Conservation (phyloP, 2,797 vertebrate species). For the Gallinago nigripennis region DNA sequence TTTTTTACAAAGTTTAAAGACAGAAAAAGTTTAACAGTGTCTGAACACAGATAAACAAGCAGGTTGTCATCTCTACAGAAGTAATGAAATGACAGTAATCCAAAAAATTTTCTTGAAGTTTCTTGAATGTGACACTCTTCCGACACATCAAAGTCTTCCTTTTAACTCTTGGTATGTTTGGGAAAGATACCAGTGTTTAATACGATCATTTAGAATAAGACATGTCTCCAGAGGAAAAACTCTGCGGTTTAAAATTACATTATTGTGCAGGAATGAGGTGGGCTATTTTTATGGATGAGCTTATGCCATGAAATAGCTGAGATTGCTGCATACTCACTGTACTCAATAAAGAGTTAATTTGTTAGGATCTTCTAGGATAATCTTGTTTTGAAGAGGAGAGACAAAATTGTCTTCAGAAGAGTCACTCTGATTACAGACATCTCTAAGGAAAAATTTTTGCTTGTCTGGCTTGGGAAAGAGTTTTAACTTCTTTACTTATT, state of each 20-base stretch:
- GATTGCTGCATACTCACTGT: not conserved
- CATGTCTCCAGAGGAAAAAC: not conserved
- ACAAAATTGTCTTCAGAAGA: constrained; percentile 20
- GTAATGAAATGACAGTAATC: not conserved
- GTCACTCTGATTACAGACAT: constrained; percentile 3
- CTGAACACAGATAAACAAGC: not conserved
- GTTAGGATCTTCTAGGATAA: not conserved
- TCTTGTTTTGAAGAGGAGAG: constrained; percentile 11
- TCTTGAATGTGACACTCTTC: not conserved
- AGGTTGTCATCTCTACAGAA: not conserved
- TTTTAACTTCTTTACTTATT: constrained; percentile 8
- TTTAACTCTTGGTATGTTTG: not conserved
- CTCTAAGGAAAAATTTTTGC: constrained; percentile 20
- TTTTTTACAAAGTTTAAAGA: not conserved
- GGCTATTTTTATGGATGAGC: constrained; percentile 20
- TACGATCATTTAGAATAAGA: not conserved
- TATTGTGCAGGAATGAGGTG: not conserved
- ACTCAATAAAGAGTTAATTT: constrained; percentile 39
- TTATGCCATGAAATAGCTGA: constrained; percentile 34
- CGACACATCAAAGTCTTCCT: not conserved
- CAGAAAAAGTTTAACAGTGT: not conserved
- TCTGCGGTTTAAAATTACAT: not conserved
- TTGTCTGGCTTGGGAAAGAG: not conserved
- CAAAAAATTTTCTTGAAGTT: not conserved
- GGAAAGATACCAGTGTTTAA: not conserved